Percentiles rank a stretch among this genome's conserved stretches.
Conservation (phyloP, 2,888 invertebrate species). For the Amblyjoppa fuscipennis region DNA sequence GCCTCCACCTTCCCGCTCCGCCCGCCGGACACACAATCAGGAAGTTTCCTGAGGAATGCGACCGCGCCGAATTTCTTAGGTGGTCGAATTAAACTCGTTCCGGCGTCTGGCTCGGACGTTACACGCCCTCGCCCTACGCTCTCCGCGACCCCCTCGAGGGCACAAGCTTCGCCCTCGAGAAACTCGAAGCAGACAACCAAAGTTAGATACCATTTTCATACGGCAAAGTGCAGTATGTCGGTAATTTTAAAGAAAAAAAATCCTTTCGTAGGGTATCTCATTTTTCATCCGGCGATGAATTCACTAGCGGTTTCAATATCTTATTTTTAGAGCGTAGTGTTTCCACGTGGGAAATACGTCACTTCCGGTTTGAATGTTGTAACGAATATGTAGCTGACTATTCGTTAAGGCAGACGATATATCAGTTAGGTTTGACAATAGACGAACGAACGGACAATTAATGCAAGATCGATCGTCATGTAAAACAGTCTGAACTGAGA, state of each 20-base stretch:
- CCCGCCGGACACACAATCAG: constrained; percentile 84
- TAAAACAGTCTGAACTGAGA: no score
- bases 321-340: no score
- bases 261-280: not conserved
- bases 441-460: no score
- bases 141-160: constrained; percentile 22
- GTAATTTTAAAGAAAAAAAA: not conserved
- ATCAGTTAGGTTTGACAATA: no score
- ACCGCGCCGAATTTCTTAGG: constrained; percentile 84
- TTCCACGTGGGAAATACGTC: no score
- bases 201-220: constrained; percentile 10
- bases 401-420: no score
- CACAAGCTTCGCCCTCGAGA: constrained; percentile 39
- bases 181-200: not conserved
- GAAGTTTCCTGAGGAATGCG: constrained; percentile 85
- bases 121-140: constrained; percentile 44
- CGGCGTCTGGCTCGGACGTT: constrained; percentile 77
- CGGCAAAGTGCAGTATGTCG: not conserved
- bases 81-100: constrained; percentile 84
- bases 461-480: no score
- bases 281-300: not conserved
- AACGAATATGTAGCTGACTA: no score
- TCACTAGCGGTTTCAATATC: no score
- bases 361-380: no score
- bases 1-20: constrained; percentile 65